These are phyloP conservation scores for Actinopyga echinites DNA, from an alignment of 53 echinoderm and acorn worm genomes.

Conservation along the genomic window DNA sequence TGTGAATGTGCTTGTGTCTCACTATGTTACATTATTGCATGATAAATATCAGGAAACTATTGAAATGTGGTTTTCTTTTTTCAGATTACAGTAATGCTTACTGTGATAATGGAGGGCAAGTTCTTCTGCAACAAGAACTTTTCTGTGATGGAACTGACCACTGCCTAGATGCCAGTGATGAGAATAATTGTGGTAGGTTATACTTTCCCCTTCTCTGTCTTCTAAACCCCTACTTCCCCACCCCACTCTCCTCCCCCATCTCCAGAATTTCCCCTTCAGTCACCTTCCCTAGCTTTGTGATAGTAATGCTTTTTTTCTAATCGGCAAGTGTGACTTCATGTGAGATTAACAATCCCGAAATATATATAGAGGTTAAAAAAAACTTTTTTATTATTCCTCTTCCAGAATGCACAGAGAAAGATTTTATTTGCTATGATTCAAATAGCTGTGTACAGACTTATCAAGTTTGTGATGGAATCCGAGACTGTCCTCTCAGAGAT, in stretches of 20 bases:
- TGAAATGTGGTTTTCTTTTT: too few species aligned
- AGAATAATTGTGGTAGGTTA: slow-evolving; percentile 71
- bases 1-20: too few species aligned
- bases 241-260: too few species aligned
- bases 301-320: too few species aligned
- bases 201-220: not conserved
- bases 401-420: slow-evolving; percentile 7
- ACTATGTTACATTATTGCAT: too few species aligned
- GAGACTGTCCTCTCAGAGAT: slow-evolving; percentile 16
- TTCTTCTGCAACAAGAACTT: slow-evolving; percentile 19
- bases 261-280: too few species aligned
- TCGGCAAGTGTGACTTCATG: too few species aligned
- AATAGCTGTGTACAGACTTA: slow-evolving; percentile 23
- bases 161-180: slow-evolving; percentile 69
- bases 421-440: slow-evolving; percentile 14
- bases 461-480: slow-evolving; percentile 22
- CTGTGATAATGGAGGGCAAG: slow-evolving; percentile 36
- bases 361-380: too few species aligned
- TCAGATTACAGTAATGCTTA: not conserved
- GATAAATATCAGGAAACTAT: too few species aligned
- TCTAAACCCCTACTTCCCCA: too few species aligned
- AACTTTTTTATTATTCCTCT: not conserved
- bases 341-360: too few species aligned
- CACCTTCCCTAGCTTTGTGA: too few species aligned
- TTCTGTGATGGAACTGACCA: slow-evolving; percentile 65